A percentile compares a stretch with the other conserved stretches of the same genome.
These are phyloP conservation scores for Betta splendens DNA, from an alignment of 2,797 vertebrate species.

Conservation along the genomic window DNA sequence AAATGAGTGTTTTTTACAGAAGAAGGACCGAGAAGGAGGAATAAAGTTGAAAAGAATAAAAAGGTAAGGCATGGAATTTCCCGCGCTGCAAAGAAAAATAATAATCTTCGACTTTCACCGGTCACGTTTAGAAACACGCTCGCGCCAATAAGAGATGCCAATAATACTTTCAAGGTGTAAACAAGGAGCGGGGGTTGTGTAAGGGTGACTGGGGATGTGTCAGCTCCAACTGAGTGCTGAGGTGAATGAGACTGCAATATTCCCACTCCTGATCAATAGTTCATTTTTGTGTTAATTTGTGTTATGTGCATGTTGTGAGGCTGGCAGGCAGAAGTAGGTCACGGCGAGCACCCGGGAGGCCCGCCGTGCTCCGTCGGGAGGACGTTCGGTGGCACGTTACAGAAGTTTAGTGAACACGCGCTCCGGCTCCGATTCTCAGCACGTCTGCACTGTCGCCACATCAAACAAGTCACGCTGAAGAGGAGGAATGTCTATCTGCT, in stretches of 20 bases:
- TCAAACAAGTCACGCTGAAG: constrained; percentile 54
- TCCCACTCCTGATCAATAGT: constrained; percentile 7
- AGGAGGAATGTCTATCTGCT: constrained; percentile 53
- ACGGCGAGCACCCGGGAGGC: constrained; percentile 15
- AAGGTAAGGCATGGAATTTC: constrained; percentile 65
- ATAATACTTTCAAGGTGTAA: constrained; percentile 21
- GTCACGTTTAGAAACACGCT: constrained; percentile 32
- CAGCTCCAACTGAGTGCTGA: constrained; percentile 12
- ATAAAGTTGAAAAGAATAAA: constrained; percentile 25
- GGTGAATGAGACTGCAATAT: constrained; percentile 18
- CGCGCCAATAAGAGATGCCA: constrained; percentile 17
- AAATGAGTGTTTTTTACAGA: constrained; percentile 18
- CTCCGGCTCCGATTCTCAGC: constrained; percentile 46
- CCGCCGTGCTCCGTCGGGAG: constrained; percentile 1
- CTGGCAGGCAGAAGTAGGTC: constrained; percentile 45
- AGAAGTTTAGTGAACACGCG: constrained; percentile 42
- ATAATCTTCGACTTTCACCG: constrained; percentile 35
- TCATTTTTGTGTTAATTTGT: constrained; percentile 27
- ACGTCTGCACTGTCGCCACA: constrained; percentile 52
- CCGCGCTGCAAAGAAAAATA: neutral
- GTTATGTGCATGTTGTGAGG: constrained; percentile 6
- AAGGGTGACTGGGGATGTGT: constrained; percentile 34
- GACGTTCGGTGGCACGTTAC: constrained; percentile 28
- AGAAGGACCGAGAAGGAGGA: constrained; percentile 29
- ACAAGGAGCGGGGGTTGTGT: constrained; percentile 10